These are phyloP conservation scores for Drosophila arizonae DNA, from an alignment of 1,140 invertebrate species.

Conservation along the genomic window DNA sequence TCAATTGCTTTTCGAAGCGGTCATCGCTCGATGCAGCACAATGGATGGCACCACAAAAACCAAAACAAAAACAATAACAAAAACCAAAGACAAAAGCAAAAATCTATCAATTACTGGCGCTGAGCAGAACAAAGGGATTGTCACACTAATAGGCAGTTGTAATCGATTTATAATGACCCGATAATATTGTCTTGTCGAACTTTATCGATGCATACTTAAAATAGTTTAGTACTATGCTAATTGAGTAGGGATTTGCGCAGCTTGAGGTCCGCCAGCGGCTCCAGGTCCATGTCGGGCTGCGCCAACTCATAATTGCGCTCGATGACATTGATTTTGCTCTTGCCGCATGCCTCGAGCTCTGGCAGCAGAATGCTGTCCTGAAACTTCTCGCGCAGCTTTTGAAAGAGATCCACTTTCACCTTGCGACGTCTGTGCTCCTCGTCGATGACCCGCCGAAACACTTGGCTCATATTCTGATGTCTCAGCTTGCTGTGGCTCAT, in stretches of 20 bases:
- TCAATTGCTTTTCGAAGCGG: conserved; percentile 66
- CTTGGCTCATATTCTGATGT: conserved; percentile 13
- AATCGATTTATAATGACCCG: conserved; percentile 3
- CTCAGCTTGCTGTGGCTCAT: neutral
- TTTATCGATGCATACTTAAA: neutral
- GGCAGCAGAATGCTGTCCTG: conserved; percentile 15
- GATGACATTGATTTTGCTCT: neutral
- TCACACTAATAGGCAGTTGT: neutral
- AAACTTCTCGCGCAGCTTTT: conserved; percentile 39
- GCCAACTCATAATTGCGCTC: neutral
- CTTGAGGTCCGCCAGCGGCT: neutral
- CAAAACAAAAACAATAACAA: neutral
- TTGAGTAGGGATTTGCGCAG: neutral
- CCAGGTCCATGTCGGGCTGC: conserved; percentile 2
- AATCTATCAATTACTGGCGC: conserved; percentile 12
- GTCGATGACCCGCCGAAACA: conserved; percentile 28
- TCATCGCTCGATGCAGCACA: conserved; percentile 30
- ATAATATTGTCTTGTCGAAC: neutral
- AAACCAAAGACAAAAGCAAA: neutral
- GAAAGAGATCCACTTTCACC: conserved; percentile 33
- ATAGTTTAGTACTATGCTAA: neutral
- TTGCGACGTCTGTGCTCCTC: conserved; percentile 2
- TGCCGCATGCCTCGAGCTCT: neutral
- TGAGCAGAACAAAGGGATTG: neutral
- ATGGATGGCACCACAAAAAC: conserved; percentile 46